phyloP scores from a whole-genome alignment of 2,888 invertebrate species.

The Mythimna loreyi region DNA sequence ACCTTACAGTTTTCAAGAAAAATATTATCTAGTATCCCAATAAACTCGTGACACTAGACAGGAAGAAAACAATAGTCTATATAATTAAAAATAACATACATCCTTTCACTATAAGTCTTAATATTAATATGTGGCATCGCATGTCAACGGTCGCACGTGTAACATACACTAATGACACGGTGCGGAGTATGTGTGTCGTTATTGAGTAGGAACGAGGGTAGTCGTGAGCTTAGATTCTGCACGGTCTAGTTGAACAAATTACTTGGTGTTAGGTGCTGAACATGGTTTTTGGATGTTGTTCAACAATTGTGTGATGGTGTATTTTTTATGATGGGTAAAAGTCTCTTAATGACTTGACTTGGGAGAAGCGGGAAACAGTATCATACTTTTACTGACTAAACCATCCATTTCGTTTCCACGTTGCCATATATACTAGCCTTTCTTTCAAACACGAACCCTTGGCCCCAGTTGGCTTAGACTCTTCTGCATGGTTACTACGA shows the following conservation, averaged over 20 bases:
- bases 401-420: no score
- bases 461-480: no score
- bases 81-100: constrained; percentile 20
- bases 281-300: constrained; percentile 22
- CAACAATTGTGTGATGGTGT: constrained; percentile 8
- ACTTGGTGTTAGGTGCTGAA: constrained; percentile 21
- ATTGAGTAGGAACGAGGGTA: constrained; percentile 42
- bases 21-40: neutral
- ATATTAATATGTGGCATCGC: constrained; percentile 44
- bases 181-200: constrained; percentile 44
- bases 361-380: no score
- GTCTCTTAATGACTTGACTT: no score
- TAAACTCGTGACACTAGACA: constrained; percentile 6
- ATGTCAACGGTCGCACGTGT: constrained; percentile 54
- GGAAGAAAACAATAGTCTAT: constrained; percentile 9
- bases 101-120: constrained; percentile 26
- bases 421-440: no score
- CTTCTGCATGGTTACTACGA: no score
- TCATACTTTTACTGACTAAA: no score
- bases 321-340: no score
- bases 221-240: constrained; percentile 59
- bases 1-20: neutral
- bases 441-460: no score
- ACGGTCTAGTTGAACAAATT: constrained; percentile 55
- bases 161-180: constrained; percentile 50